A percentile compares a stretch with the other conserved stretches of the same genome.
phyloP scores from a whole-genome alignment of 2,113 vertebrate species.

The Tyto alba region DNA sequence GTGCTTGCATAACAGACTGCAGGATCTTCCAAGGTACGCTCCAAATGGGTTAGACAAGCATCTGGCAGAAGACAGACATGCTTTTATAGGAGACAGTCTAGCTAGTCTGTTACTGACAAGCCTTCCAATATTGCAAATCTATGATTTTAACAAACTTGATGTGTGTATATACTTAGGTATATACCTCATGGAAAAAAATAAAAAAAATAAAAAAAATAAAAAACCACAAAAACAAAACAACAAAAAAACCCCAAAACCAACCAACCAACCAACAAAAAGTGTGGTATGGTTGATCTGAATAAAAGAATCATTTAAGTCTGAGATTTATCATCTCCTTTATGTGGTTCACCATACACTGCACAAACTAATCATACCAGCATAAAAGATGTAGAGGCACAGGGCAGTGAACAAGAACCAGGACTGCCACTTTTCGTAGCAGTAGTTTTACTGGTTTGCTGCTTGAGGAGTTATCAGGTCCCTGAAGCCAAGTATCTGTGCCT shows the following conservation, averaged over 20 bases:
- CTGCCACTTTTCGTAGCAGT: not conserved
- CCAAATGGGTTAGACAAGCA: not conserved
- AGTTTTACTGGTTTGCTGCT: not conserved
- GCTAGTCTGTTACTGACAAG: not conserved
- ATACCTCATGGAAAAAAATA: not conserved
- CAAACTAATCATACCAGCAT: not conserved
- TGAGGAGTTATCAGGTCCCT: not conserved
- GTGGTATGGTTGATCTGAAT: not conserved
- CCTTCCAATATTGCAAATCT: not conserved
- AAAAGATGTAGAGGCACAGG: not conserved
- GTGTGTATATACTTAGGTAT: not conserved
- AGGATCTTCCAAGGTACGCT: not conserved
- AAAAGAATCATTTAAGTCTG: not conserved
- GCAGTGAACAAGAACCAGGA: not conserved
- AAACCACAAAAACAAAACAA: too few species aligned
- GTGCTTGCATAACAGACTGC: not conserved
- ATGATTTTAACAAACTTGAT: not conserved
- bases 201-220: too few species aligned
- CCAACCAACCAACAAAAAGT: too few species aligned
- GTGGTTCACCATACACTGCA: not conserved
- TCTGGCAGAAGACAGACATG: not conserved
- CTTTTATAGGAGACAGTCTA: not conserved
- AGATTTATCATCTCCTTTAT: not conserved
- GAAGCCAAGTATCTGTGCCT: not conserved
- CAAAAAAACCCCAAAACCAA: too few species aligned